phyloP scores from a whole-genome alignment of 2,113 vertebrate species.

The Actenoides lindsayi region DNA sequence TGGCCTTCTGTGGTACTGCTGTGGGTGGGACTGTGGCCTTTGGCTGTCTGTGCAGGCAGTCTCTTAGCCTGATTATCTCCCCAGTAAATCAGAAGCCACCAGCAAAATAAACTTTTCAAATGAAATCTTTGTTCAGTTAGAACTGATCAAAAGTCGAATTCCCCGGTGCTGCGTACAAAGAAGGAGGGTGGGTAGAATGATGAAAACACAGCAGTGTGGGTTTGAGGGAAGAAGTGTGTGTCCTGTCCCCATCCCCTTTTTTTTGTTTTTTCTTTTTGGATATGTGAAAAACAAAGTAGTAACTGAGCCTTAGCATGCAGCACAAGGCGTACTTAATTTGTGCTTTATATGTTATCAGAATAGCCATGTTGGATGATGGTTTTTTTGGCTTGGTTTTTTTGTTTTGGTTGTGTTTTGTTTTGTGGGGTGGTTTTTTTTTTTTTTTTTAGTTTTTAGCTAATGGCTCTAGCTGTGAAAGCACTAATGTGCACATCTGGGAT shows the following conservation, averaged over 20 bases:
- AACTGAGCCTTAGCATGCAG: neutral
- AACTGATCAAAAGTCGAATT: neutral
- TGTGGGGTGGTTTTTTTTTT: too few relatives aligned
- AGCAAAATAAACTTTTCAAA: neutral
- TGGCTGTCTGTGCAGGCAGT: neutral
- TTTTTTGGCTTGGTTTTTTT: neutral
- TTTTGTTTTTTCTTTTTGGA: too few relatives aligned
- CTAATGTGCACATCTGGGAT: neutral
- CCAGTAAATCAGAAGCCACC: neutral
- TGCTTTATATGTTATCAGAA: neutral
- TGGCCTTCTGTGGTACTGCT: neutral
- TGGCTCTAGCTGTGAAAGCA: neutral
- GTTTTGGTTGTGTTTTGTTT: too few relatives aligned
- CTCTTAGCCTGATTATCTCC: neutral
- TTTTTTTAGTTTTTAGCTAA: neutral
- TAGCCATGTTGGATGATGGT: neutral
- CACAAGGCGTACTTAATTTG: neutral
- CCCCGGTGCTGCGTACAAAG: neutral
- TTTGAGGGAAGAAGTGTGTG: neutral
- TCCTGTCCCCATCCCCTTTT: too few relatives aligned
- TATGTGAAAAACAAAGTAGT: neutral
- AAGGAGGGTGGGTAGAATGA: neutral
- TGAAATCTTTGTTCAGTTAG: neutral
- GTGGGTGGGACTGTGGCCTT: neutral
- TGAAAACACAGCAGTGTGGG: neutral